Evolutionary conservation across 2,888 invertebrate genomes (phyloP), one percentile per base, ranked within the genome.

Genomic region (Drosophila fungiperda): DNA sequence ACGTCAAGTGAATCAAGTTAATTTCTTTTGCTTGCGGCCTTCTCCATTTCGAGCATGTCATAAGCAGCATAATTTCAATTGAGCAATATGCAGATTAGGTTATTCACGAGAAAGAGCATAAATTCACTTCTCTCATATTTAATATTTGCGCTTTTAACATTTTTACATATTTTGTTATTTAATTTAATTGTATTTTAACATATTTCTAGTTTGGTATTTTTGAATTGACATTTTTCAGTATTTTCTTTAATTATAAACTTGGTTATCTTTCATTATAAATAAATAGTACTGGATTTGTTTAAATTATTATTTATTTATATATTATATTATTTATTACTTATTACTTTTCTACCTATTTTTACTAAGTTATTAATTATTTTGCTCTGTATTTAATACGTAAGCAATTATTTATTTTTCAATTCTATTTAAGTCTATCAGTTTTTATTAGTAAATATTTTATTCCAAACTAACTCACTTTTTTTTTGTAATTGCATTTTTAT

Each of bases 1-100:
- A 75, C 60, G 53, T 76, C 48, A 78, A 79, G 80, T 67, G 65
- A 71, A 76, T 80, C 40, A 80, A 79, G 71, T 64, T 55, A 75
- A 80, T 78, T 75, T 75, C 48, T 40, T 57, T 54, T 36, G 40
- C 55, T 53, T 48, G 40, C 60, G 52, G n/a, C 38, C 50, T 40
- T 20, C 53, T 52, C 29, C 55, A 59, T 58, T 58, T 69, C 23
- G 52, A 45, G 36, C 57, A n/a, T 60, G 58, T 59, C 50, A 67
- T 64, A 79, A 64, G 67, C 70, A 60, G 61, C 64, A 55, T 70
- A 70, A 75, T 71, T 74, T 54, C 72, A 82, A 82, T 73, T 68
- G 45, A 45, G 38, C 54, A 78, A 66, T 66, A 67, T 66, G 53
- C 38, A 64, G 45, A 80, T 63, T 42, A 48, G 40, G 36, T 40